phyloP scores from a whole-genome alignment of 2,888 invertebrate genomes.

The Tortrix viridana region DNA sequence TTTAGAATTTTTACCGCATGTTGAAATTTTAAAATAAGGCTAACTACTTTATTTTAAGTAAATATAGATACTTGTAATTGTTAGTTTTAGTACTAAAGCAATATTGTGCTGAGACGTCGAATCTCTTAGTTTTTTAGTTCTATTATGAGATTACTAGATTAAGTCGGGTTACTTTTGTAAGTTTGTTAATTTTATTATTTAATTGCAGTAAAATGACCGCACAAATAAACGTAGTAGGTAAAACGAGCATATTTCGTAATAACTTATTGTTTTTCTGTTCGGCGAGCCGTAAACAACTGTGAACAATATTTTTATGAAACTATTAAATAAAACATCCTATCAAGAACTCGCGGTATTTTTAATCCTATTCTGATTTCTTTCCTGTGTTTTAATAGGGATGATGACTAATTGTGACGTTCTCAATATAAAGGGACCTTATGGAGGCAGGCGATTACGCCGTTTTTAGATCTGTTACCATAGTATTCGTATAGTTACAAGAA shows the following conservation, averaged over 20 bases:
- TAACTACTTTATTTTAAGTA: slow-evolving; percentile 45
- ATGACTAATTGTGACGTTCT: no score
- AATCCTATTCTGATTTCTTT: not conserved
- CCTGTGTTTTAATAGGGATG: not conserved
- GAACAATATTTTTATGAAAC: slow-evolving; percentile 73
- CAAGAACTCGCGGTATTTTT: slow-evolving; percentile 44
- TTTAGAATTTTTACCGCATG: slow-evolving; percentile 73
- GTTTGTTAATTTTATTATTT: slow-evolving; percentile 73
- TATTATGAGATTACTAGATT: slow-evolving; percentile 78
- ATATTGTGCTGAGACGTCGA: slow-evolving; percentile 59
- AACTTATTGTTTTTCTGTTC: slow-evolving; percentile 77
- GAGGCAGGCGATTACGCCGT: no score
- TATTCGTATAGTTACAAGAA: no score
- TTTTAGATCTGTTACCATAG: no score
- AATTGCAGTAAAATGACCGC: slow-evolving; percentile 59
- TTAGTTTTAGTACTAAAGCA: slow-evolving; percentile 54
- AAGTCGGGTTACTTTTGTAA: slow-evolving; percentile 49
- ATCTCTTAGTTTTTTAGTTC: slow-evolving; percentile 71
- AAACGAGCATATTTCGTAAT: slow-evolving; percentile 71
- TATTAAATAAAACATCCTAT: slow-evolving; percentile 74
- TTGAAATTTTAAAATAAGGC: slow-evolving; percentile 57
- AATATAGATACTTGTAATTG: slow-evolving; percentile 41
- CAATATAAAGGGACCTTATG: no score
- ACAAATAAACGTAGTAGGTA: slow-evolving; percentile 67
- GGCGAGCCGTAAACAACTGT: slow-evolving; percentile 63